phyloP scores from a whole-genome alignment of 2,888 invertebrate genomes.

The Heliconius ethilla region DNA sequence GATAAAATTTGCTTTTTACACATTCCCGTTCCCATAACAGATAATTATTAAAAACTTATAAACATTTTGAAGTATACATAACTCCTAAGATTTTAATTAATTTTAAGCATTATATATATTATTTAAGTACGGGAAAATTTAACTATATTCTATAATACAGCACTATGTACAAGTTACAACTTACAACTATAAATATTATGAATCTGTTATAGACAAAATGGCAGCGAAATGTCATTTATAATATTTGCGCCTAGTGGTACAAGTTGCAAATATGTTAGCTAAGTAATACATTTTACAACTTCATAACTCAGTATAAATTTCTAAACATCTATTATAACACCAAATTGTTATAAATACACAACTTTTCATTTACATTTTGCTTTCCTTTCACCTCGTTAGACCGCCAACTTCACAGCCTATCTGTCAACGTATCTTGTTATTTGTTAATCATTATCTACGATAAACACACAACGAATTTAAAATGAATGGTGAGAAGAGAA shows the following conservation, averaged over 20 bases:
- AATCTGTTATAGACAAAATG: constrained; percentile 21
- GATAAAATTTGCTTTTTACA: no score
- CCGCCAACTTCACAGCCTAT: constrained; percentile 20
- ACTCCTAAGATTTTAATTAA: no score
- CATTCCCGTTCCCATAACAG: not conserved
- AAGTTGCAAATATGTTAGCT: not conserved
- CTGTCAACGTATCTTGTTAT: constrained; percentile 30
- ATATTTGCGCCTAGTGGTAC: constrained; percentile 9
- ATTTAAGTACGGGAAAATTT: not conserved
- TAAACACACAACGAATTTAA: constrained; percentile 29
- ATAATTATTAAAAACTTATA: not conserved
- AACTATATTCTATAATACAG: not conserved
- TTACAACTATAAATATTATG: not conserved
- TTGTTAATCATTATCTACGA: constrained; percentile 10
- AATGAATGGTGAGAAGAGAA: constrained; percentile 83
- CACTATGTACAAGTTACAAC: not conserved
- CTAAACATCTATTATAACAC: not conserved
- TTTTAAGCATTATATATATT: no score
- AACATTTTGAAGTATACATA: no score
- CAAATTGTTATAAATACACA: not conserved
- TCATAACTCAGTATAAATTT: not conserved
- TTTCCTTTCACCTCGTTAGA: not conserved
- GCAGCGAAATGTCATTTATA: constrained; percentile 9
- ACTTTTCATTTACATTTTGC: constrained; percentile 14
- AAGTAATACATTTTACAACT: not conserved